A percentile compares a stretch with the other conserved stretches of the same genome.
phyloP scores from a whole-genome alignment of 2,888 invertebrate species.

The Calliopum simillimum region DNA sequence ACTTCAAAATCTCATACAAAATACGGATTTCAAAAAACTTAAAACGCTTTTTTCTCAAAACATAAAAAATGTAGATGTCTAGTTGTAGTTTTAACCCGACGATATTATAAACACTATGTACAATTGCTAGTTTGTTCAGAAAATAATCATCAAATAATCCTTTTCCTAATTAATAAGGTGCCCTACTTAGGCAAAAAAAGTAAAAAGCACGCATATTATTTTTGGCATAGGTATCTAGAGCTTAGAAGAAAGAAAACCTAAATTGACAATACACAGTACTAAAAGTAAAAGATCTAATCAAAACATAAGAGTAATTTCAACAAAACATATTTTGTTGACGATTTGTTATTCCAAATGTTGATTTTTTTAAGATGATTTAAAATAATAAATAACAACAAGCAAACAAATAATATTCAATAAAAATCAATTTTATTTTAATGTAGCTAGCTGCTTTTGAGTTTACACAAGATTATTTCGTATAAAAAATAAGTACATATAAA shows the following conservation, averaged over 20 bases:
- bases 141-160: too few species aligned
- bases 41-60: too few species aligned
- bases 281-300: conserved; percentile 7
- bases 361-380: neutral
- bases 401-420: conserved; percentile 2
- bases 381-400: neutral
- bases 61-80: too few species aligned
- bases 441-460: too few species aligned
- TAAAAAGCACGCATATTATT: conserved; percentile 3
- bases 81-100: too few species aligned
- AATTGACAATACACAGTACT: conserved; percentile 4
- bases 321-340: neutral
- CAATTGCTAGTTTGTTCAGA: too few species aligned
- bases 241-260: neutral
- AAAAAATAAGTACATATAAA: neutral
- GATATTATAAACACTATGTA: too few species aligned
- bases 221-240: neutral
- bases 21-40: too few species aligned
- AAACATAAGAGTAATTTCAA: conserved; percentile 30
- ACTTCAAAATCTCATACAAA: too few species aligned
- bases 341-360: too few species aligned
- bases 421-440: conserved; percentile 9
- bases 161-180: conserved; percentile 22
- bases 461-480: neutral
- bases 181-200: conserved; percentile 23